Evolutionary conservation across 2,113 vertebrate genomes (phyloP).

Genomic region (Melanotaenia duboulayi): DNA sequence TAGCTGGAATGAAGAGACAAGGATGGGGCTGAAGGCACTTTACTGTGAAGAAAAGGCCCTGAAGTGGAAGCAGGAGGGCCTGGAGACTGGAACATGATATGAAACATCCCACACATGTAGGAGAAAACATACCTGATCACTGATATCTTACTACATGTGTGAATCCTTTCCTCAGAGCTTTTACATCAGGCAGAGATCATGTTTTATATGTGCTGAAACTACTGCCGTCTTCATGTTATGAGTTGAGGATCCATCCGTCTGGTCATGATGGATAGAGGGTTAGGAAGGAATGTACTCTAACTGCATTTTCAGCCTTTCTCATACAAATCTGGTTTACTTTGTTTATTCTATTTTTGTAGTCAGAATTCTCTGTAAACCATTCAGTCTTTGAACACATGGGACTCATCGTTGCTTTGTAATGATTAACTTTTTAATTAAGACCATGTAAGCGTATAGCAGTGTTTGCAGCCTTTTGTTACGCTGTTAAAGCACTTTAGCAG

Average conservation of each 20-base stretch:
- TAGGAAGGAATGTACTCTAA: conserved; percentile 55
- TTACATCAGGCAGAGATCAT: conserved; percentile 50
- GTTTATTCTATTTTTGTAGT: conserved; percentile 73
- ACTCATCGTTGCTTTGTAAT: conserved; percentile 48
- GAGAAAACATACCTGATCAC: conserved; percentile 37
- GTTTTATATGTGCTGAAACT: conserved; percentile 54
- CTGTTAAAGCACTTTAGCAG: conserved; percentile 73
- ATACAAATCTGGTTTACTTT: conserved; percentile 44
- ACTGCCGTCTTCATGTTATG: conserved; percentile 24
- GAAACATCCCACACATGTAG: conserved; percentile 47
- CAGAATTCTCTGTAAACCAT: conserved; percentile 7
- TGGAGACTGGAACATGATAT: conserved; percentile 33
- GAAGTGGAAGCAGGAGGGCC: conserved; percentile 25
- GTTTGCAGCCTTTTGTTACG: conserved; percentile 62
- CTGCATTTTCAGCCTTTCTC: conserved; percentile 43
- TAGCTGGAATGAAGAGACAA: conserved; percentile 68
- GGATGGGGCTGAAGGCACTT: conserved; percentile 74
- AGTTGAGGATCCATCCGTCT: conserved; percentile 27
- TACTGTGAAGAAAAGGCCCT: conserved; percentile 59
- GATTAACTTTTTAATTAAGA: conserved; percentile 34
- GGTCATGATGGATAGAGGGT: conserved; percentile 1
- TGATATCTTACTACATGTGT: conserved; percentile 11
- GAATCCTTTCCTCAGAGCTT: conserved; percentile 33
- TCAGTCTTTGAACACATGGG: neutral
- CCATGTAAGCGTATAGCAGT: conserved; percentile 48